Evolutionary conservation across 2,888 invertebrate genomes (phyloP), one percentile per base, ranked within the genome.

Genomic region (Scaptomyza tumidula): DNA sequence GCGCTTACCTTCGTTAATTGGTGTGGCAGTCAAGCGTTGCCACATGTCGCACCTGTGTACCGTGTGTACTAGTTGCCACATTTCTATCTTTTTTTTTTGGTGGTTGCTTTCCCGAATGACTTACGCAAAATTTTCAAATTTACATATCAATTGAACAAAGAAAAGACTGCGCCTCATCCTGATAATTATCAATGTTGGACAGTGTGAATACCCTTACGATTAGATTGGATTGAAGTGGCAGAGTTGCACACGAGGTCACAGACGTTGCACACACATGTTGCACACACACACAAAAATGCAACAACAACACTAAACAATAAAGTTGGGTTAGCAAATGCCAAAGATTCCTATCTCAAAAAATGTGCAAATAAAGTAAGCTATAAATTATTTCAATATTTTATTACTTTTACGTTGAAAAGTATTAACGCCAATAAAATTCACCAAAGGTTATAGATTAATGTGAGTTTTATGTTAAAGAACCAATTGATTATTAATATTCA

Each of bases 121-220:
- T 75, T 73, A 83, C 86, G 75, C 69, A 60, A 58, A 54, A 7
- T 44, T 14, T 33, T 0, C 10, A 54, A 71, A 86, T 85, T 81
- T 79, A 75, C 86, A 85, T 85, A 78, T 84, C 82, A 85, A 86
- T 85, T 71, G 53, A 56, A 63, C 69, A 64, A 66, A 16, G 5
- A 16, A 75, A 60, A 75, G 57, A 41, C 69, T 68, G 78, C 83
- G 66, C 78, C 74, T 78, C 74, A 78, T 71, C 72, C 76, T 80
- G 68, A 75, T 75, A 77, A 77, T 79, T 82, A 83, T 80, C 84
- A 78, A 14, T 37, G 27, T 14, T 16, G 48, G 27, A 7, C 1
- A 39, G 39, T 29, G 54, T 45, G 59, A 62, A 24, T 43, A 41
- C 55, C 52, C 46, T 39, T 56, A 45, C 46, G 52, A 49, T 19